Percentiles rank a stretch among this genome's conserved stretches.
phyloP scores from a whole-genome alignment of 2,797 vertebrate genomes.

The Gallirallus australis region DNA sequence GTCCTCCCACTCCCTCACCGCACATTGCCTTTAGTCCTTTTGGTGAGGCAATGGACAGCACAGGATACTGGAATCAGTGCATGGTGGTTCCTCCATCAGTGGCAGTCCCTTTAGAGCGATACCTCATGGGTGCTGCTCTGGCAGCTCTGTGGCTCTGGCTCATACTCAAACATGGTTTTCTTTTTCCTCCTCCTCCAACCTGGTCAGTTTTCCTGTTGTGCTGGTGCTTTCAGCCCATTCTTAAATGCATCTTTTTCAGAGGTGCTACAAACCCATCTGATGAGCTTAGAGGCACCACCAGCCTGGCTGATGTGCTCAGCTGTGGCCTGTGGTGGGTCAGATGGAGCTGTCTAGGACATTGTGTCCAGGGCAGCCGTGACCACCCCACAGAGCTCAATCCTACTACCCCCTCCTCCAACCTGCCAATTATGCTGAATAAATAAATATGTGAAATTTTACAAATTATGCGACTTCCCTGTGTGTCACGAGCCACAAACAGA shows the following conservation, averaged over 20 bases:
- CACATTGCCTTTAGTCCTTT: background rate
- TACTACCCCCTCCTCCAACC: background rate
- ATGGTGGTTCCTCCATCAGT: background rate
- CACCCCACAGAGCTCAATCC: background rate
- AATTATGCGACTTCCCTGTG: background rate
- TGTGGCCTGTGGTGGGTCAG: background rate
- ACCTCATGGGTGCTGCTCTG: fast-evolving
- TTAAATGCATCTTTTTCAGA: background rate
- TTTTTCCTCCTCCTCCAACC: background rate
- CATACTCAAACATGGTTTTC: background rate
- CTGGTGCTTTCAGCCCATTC: background rate
- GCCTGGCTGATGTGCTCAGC: background rate
- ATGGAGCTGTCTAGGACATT: background rate
- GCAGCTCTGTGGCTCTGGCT: background rate
- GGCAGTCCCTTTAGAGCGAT: background rate
- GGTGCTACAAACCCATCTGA: background rate
- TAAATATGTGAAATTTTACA: background rate
- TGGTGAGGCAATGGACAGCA: background rate
- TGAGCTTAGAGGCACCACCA: background rate
- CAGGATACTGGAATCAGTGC: background rate
- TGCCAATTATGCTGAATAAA: background rate
- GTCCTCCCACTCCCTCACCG: fast-evolving
- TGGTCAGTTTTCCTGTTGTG: background rate
- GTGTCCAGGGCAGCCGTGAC: background rate
- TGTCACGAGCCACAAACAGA: no score